Evolutionary conservation across 2,888 invertebrate species (phyloP).

Genomic region (Metalampra italica): DNA sequence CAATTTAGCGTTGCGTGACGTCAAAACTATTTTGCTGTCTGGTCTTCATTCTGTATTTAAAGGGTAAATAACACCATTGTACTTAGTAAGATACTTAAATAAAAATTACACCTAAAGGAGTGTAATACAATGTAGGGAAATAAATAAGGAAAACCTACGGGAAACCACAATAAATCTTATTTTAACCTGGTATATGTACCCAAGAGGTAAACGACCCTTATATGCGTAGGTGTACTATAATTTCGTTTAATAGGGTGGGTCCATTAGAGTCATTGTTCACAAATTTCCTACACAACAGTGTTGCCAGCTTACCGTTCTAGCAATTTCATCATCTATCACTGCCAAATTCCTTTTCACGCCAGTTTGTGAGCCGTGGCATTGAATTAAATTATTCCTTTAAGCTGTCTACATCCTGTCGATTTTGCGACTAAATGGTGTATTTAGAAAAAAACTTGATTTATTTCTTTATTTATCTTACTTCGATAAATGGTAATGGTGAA

Average conservation of each 20-base stretch:
- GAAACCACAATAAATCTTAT: no score
- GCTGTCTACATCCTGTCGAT: not conserved
- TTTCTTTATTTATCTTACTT: no score
- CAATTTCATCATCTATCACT: constrained; percentile 11
- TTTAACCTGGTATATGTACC: not conserved
- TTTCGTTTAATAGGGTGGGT: not conserved
- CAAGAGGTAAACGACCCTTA: not conserved
- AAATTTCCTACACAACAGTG: constrained; percentile 1
- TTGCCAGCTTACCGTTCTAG: not conserved
- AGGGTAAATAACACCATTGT: no score
- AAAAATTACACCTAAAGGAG: no score
- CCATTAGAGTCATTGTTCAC: constrained; percentile 8
- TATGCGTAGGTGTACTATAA: not conserved
- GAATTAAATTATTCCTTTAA: constrained; percentile 15
- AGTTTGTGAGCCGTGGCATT: constrained; percentile 6
- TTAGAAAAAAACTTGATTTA: no score
- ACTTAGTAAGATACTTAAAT: no score
- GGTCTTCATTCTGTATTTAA: no score
- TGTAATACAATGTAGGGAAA: no score
- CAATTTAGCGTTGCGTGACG: no score
- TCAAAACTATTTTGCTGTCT: no score
- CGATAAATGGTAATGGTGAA: no score
- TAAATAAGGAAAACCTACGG: no score
- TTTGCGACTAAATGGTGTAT: not conserved
- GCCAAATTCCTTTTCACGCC: constrained; percentile 13